Evolutionary conservation across 2,113 vertebrate species (phyloP).

Genomic region (Edolisoma coerulescens): DNA sequence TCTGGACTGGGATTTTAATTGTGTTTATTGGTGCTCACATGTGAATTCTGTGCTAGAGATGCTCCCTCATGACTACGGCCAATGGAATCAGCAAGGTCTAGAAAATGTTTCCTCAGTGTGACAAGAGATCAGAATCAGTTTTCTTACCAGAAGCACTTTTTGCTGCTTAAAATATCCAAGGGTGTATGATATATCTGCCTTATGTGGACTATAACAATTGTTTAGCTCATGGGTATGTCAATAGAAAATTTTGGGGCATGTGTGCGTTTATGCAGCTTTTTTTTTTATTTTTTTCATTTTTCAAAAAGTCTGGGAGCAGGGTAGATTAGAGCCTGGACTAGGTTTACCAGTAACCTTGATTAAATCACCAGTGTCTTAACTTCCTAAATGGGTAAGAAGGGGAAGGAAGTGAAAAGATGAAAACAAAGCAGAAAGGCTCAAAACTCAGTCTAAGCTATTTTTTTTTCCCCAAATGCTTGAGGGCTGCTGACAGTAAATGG

Average conservation of each 20-base stretch:
- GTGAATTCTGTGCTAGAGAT: not conserved
- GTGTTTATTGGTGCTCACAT: not conserved
- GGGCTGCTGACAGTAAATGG: not conserved
- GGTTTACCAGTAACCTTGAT: not conserved
- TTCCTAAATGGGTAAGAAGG: not conserved
- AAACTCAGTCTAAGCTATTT: not conserved
- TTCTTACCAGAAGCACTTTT: not conserved
- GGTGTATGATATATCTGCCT: not conserved
- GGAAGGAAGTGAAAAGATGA: not conserved
- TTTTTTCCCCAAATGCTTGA: not conserved
- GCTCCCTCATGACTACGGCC: not conserved
- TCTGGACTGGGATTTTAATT: not conserved
- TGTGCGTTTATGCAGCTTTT: not conserved
- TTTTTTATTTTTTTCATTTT: not conserved
- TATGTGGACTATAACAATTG: not conserved
- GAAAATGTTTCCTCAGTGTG: not conserved
- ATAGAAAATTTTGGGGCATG: not conserved
- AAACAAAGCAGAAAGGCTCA: not conserved
- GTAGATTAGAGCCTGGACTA: not conserved
- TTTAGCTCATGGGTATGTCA: not conserved
- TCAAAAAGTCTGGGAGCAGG: not conserved
- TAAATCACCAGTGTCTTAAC: not conserved
- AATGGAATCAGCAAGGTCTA: not conserved
- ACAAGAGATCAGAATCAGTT: not conserved
- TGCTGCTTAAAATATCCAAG: not conserved